phyloP scores from a whole-genome alignment of 2,797 vertebrate genomes.

The Muscicapa comitata region DNA sequence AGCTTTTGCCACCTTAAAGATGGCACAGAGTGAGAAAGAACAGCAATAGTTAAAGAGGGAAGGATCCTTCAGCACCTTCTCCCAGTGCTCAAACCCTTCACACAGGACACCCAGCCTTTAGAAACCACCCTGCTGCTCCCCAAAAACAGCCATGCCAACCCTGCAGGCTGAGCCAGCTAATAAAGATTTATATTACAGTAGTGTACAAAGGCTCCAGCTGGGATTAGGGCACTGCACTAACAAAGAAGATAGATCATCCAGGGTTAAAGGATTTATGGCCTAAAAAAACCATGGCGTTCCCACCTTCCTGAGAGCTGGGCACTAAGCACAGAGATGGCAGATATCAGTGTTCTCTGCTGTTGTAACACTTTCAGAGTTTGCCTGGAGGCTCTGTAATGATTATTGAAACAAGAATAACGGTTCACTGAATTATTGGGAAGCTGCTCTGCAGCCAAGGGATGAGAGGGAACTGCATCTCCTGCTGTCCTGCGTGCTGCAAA shows the following conservation, averaged over 20 bases:
- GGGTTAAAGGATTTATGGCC: background rate
- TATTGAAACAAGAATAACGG: background rate
- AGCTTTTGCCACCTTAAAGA: background rate
- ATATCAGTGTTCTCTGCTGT: background rate
- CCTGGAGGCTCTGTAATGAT: background rate
- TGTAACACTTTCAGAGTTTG: background rate
- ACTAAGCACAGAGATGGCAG: background rate
- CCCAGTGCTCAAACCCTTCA: background rate
- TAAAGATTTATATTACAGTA: background rate
- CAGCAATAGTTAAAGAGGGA: background rate
- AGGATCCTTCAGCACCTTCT: background rate
- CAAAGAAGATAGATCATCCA: background rate
- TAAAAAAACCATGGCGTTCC: background rate
- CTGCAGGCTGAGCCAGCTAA: background rate
- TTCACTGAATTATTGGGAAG: background rate
- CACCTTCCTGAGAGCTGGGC: background rate
- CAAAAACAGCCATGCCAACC: background rate
- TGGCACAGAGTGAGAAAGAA: background rate
- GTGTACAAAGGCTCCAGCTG: background rate
- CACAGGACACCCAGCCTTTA: background rate
- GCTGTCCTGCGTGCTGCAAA: background rate
- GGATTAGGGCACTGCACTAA: background rate
- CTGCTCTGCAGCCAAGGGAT: background rate
- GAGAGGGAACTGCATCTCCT: rapidly evolving
- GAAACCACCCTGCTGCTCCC: background rate